Conservation (phyloP, 2,888 invertebrate genomes). For the Drosophila meridionalis region DNA sequence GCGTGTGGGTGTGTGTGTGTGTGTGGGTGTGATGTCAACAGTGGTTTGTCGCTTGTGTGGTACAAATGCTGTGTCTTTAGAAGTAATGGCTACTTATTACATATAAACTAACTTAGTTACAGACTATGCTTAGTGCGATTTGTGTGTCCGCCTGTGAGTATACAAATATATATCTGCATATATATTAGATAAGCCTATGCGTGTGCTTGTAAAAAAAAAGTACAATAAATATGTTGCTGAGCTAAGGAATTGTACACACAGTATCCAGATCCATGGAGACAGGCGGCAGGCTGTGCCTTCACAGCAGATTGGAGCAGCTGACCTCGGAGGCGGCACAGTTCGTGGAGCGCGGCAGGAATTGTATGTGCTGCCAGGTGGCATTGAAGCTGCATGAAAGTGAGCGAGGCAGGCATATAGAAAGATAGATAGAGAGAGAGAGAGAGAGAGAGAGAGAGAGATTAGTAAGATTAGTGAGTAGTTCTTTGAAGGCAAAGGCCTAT, state of each 20-base stretch:
- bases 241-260: conserved; percentile 56
- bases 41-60: conserved; percentile 45
- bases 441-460: not conserved
- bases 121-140: conserved; percentile 50
- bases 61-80: conserved; percentile 22
- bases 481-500: not conserved
- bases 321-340: conserved; percentile 78
- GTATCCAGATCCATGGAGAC: conserved; percentile 24
- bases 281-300: conserved; percentile 38
- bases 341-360: conserved; percentile 82
- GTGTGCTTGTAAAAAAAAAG: conserved; percentile 49
- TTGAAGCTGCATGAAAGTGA: conserved; percentile 77
- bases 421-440: conserved; percentile 7
- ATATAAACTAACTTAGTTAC: conserved; percentile 43
- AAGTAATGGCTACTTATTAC: conserved; percentile 35
- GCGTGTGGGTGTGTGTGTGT: conserved; percentile 4
- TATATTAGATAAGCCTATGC: conserved; percentile 5
- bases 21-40: conserved; percentile 62
- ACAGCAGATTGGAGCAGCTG: conserved; percentile 82
- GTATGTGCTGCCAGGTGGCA: conserved; percentile 84
- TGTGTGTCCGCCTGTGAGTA: conserved; percentile 26
- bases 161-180: not conserved
- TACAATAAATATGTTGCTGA: conserved; percentile 70
- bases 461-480: not conserved
- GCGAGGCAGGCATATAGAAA: conserved; percentile 9